phyloP scores from a whole-genome alignment of 2,888 invertebrate genomes.

The Notodonta dromedarius region DNA sequence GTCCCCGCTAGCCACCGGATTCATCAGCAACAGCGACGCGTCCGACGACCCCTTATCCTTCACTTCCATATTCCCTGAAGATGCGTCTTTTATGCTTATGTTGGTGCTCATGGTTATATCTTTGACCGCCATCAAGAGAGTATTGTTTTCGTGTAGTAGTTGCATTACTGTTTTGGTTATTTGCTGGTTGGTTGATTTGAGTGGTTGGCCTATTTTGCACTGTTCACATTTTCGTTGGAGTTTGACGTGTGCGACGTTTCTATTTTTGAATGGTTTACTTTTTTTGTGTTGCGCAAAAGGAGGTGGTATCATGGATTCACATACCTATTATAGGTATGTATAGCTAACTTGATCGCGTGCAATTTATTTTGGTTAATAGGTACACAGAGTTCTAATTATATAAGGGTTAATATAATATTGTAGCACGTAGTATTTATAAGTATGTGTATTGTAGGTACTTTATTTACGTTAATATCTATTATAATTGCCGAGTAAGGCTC shows the following conservation, averaged over 20 bases:
- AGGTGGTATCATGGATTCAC: not conserved
- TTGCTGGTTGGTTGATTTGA: constrained; percentile 26
- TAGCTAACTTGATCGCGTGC: too few species aligned
- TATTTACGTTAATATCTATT: too few species aligned
- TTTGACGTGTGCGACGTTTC: constrained; percentile 65
- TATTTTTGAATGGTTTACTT: constrained; percentile 52
- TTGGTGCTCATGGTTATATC: constrained; percentile 54
- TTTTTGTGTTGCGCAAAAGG: constrained; percentile 3
- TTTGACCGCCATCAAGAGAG: constrained; percentile 45
- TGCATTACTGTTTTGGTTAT: constrained; percentile 58
- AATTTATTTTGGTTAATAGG: too few species aligned
- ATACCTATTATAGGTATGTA: too few species aligned
- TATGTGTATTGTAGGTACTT: too few species aligned
- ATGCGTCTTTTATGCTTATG: constrained; percentile 39
- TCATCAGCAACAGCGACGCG: constrained; percentile 66
- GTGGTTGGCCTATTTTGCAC: constrained; percentile 33
- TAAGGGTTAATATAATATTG: too few species aligned
- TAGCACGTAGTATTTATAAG: too few species aligned
- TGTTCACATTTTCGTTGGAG: constrained; percentile 63
- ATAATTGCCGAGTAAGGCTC: too few species aligned
- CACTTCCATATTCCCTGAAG: constrained; percentile 60
- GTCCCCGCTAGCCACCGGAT: constrained; percentile 78
- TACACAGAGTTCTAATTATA: too few species aligned
- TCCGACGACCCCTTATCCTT: constrained; percentile 71
- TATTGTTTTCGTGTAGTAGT: constrained; percentile 64